Base-by-base conservation (phyloP, 2,797 vertebrate genomes). In the Poecilia wingei region DNA sequence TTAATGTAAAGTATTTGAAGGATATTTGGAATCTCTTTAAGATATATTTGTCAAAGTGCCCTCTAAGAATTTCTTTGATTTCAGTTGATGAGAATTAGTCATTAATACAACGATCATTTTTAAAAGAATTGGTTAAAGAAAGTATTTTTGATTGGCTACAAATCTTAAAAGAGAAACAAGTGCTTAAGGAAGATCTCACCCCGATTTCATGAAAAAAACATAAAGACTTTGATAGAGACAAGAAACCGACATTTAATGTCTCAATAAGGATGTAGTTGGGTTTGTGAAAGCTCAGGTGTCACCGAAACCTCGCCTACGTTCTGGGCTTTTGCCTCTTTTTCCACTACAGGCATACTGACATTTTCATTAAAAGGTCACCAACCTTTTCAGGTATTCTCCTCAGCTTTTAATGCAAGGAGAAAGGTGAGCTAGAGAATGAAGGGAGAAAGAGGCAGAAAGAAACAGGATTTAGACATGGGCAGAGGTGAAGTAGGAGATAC, bases 321-420 rank as follows among this genome's bases (percentile, higher is more conserved):
- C 84, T 82, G 84, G 82, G 84, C 74, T 78, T 83, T 76, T 47
- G 71, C 80, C 82, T 76, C 82, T 74, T 66, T 79, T 78, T 75
- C 83, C 86, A 74, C 87, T 93, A 95, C 94, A 95, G 88, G 88
- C 92, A 89, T 90, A 93, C 91, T 96, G 95, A 95, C 95, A 96
- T 96, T 96, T 96, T 94, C 92, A 95, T 95, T 94, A 94, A 96
- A 96, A 96, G 95, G 96, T 96, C 95, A 96, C 85, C 87, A 84
- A 91, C 94, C 94, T 95, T 94, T 94, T 95, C 93, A 95, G 94
- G 94, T 95, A 93, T 95, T 94, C 96, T 94, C 84, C 91, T 88
- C 85, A 95, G 94, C 96, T 96, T 96, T 96, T 95, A 96, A 95
- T 96, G 94, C 96, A 95, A 95, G 96, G 94, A 90, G 94, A 96